Evolutionary conservation across 2,113 vertebrate species (phyloP).

Genomic region (Protobothrops mucrosquamatus): DNA sequence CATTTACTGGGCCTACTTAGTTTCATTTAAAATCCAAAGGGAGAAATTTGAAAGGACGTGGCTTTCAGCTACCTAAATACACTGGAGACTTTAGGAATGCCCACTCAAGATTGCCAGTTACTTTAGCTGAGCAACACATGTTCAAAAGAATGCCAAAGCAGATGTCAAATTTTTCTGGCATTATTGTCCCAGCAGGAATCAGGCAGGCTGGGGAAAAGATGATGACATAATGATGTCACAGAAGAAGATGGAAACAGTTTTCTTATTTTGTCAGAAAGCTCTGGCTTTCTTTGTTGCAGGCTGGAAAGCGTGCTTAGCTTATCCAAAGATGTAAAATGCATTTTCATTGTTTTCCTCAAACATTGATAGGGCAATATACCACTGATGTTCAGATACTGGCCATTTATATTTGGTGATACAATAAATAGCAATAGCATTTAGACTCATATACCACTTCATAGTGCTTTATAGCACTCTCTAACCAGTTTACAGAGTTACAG

Average conservation of each 20-base stretch:
- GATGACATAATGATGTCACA: background rate
- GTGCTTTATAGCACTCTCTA: background rate
- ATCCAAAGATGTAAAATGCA: background rate
- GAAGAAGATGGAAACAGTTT: background rate
- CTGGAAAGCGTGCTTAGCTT: background rate
- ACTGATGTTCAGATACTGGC: background rate
- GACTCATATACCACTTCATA: background rate
- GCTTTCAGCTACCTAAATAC: fast-evolving
- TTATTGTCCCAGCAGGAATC: background rate
- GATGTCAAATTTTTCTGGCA: background rate
- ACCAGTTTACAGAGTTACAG: background rate
- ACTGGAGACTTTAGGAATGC: background rate
- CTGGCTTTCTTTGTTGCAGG: background rate
- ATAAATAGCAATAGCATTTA: background rate
- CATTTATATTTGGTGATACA: background rate
- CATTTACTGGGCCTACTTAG: background rate
- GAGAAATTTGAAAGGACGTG: background rate
- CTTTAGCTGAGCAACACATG: background rate
- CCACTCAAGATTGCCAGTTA: background rate
- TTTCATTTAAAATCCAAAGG: background rate
- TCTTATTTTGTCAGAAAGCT: background rate
- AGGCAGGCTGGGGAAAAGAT: background rate
- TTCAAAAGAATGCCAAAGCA: background rate
- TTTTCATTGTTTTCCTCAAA: background rate
- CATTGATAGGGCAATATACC: background rate